Evolutionary conservation across 2,888 invertebrate species (phyloP).

Genomic region (Agonopterix heracliana): DNA sequence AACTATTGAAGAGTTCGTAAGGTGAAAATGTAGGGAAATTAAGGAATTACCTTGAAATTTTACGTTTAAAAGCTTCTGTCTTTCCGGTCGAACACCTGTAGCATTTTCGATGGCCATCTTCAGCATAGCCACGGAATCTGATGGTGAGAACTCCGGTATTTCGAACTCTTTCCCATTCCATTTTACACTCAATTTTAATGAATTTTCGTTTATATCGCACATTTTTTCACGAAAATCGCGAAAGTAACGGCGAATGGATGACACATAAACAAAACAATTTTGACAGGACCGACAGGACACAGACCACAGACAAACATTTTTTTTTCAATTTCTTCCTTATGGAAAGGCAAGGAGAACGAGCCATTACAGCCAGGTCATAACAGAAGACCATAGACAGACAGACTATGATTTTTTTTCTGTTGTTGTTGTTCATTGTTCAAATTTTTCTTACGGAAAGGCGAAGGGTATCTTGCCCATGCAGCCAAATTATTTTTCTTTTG

Average conservation of each 20-base stretch:
- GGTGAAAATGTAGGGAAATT: too few relatives aligned
- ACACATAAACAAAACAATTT: slow-evolving; percentile 59
- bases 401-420: too few relatives aligned
- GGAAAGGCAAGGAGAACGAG: too few relatives aligned
- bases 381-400: too few relatives aligned
- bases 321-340: too few relatives aligned
- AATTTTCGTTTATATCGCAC: slow-evolving; percentile 67
- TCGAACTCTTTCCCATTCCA: slow-evolving; percentile 95
- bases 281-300: too few relatives aligned
- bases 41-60: slow-evolving; percentile 87
- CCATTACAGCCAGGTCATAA: too few relatives aligned
- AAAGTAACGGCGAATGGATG: slow-evolving; percentile 30
- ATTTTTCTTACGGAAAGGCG: too few relatives aligned
- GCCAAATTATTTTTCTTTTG: too few relatives aligned
- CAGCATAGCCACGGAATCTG: slow-evolving; percentile 87
- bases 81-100: slow-evolving; percentile 93
- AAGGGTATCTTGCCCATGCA: too few relatives aligned
- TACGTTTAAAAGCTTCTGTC: slow-evolving; percentile 95
- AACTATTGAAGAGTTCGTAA: not conserved
- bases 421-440: too few relatives aligned
- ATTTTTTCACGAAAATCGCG: slow-evolving; percentile 36
- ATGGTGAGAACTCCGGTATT: slow-evolving; percentile 83
- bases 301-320: too few relatives aligned
- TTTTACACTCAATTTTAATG: slow-evolving; percentile 83
- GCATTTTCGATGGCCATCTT: slow-evolving; percentile 90